These are phyloP conservation scores for Dioctria rufipes DNA, from an alignment of 2,888 invertebrate genomes.

Conservation along the genomic window DNA sequence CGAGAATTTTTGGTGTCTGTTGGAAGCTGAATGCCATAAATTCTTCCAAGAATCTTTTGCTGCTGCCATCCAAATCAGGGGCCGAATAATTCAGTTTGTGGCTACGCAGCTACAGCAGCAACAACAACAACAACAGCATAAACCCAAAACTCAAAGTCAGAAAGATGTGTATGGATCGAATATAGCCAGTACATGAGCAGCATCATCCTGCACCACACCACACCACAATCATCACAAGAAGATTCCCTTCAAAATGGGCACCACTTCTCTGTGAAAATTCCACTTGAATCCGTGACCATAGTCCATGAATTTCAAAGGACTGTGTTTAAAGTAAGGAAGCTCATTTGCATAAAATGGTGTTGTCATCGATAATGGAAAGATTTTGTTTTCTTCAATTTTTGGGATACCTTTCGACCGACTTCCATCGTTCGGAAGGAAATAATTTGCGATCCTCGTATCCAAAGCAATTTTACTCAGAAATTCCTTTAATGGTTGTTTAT, in stretches of 20 bases:
- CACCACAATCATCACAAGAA: too few relatives aligned
- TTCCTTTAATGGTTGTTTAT: slow-evolving; percentile 48
- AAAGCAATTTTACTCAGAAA: slow-evolving; percentile 33
- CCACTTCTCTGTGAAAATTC: slow-evolving; percentile 32
- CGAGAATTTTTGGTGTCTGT: slow-evolving; percentile 50
- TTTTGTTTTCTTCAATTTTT: slow-evolving; percentile 53
- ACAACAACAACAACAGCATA: slow-evolving; percentile 8
- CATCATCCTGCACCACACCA: too few relatives aligned
- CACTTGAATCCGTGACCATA: slow-evolving; percentile 43
- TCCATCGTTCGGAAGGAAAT: slow-evolving; percentile 48
- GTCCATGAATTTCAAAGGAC: slow-evolving; percentile 47
- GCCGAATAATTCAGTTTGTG: slow-evolving; percentile 47
- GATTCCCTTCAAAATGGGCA: not conserved
- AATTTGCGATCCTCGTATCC: slow-evolving; percentile 33
- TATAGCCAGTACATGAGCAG: too few relatives aligned
- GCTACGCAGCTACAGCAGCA: slow-evolving; percentile 13
- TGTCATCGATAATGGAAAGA: slow-evolving; percentile 53
- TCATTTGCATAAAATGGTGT: slow-evolving; percentile 54
- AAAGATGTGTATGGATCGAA: not conserved
- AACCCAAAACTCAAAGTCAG: not conserved
- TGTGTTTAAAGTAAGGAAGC: slow-evolving; percentile 48
- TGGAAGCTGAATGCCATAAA: slow-evolving; percentile 54
- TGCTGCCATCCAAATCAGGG: slow-evolving; percentile 45
- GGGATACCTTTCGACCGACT: slow-evolving; percentile 39
- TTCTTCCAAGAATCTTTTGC: slow-evolving; percentile 41